Base-by-base conservation (phyloP, 2,113 vertebrate species). In the Donacobius atricapilla region DNA sequence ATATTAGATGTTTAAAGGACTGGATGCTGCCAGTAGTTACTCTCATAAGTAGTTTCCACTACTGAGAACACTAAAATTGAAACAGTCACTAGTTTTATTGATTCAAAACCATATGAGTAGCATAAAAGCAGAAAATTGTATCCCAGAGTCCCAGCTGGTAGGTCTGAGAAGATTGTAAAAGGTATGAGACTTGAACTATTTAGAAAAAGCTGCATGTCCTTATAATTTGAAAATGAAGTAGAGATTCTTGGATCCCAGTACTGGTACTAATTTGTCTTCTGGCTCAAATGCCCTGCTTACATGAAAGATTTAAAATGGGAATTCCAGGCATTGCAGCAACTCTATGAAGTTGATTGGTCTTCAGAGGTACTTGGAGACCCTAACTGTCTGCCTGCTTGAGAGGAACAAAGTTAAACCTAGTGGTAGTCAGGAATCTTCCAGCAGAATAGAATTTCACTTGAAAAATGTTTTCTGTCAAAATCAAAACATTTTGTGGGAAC, bases 261-360 rank as follows among this genome's bases (percentile, higher is more conserved):
- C 85, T 81, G 86, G 58, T 86, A 58, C 53, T 93, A 77, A 80
- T 90, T 86, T 93, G 50, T 92, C 68, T 56, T 81, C 58, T 92
- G 76, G n/a, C 60, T 93, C 40, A 73, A 86, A 73, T 54, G 61
- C 21, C 7, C 76, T 83, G 33, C 50, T 86, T 83, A 83, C 3
- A 2, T 73, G 56, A 70, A 81, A 90, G 64, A 66, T 83, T 83
- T 95, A 37, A 94, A 92, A 83, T 9, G 12, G 1, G 4, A 88
- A 88, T 93, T 68, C 71, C 45, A 80, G 54, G 79, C 50, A 92
- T 93, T 93, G 66, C 85, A 92, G 58, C 2, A 7, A 35, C 64
- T 88, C 79, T 87, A 8, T 83, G 30, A 77, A 92, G 31, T 53
- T 81, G 2, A 3, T 83, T 94, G 75, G 42, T 86, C 68, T 89